Percentiles rank a stretch among this genome's conserved stretches.
These are phyloP conservation scores for Chloroclysta siterata DNA, from an alignment of 2,888 invertebrate species.

Conservation along the genomic window DNA sequence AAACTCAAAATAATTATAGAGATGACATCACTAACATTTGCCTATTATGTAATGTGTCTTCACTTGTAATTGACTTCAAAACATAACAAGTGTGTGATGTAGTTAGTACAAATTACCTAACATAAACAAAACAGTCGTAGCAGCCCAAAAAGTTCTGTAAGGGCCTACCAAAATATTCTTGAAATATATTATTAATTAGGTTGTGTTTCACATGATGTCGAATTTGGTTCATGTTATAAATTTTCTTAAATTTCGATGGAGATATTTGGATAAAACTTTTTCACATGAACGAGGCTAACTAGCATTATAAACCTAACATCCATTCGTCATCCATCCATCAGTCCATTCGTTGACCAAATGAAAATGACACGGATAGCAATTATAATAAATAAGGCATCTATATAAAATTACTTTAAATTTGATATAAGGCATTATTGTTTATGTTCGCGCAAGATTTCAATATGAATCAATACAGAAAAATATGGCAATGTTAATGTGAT, in stretches of 20 bases:
- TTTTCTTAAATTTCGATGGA: too few relatives aligned
- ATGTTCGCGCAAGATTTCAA: background rate
- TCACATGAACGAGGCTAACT: too few relatives aligned
- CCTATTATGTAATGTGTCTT: conserved; percentile 46
- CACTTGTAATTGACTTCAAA: conserved; percentile 44
- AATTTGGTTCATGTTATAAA: too few relatives aligned
- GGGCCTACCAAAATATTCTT: background rate
- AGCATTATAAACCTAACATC: too few relatives aligned
- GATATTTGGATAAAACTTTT: too few relatives aligned
- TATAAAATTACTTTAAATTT: too few relatives aligned
- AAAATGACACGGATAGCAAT: too few relatives aligned
- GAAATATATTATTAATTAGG: background rate
- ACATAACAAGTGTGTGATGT: conserved; percentile 38
- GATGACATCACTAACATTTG: conserved; percentile 53
- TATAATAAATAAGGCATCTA: too few relatives aligned
- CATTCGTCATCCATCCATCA: too few relatives aligned
- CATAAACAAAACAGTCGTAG: background rate
- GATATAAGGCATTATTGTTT: too few relatives aligned
- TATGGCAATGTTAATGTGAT: conserved; percentile 32
- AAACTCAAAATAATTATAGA: conserved; percentile 48
- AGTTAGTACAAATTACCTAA: conserved; percentile 29
- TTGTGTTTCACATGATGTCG: too few relatives aligned
- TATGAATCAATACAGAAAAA: background rate
- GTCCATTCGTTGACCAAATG: too few relatives aligned
- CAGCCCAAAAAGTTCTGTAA: background rate